Percentiles rank a stretch among this genome's conserved stretches.
Conservation (phyloP, 2,797 vertebrate genomes). For the Oryzias sinensis region DNA sequence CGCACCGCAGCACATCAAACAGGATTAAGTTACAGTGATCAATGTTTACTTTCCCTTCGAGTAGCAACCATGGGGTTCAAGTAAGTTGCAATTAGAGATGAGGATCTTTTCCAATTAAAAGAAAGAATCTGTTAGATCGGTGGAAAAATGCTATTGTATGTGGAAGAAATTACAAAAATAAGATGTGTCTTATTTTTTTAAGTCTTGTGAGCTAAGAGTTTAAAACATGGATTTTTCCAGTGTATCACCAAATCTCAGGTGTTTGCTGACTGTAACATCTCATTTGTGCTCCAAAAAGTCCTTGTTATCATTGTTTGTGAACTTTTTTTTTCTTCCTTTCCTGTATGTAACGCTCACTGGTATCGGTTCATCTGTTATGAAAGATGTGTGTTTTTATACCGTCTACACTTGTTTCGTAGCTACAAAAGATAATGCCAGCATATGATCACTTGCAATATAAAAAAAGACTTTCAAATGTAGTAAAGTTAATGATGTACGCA, state of each 20-base stretch:
- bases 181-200: too few species aligned
- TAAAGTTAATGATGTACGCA: too few species aligned
- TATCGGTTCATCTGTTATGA: conserved; percentile 6
- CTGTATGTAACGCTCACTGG: conserved; percentile 27
- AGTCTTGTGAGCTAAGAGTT: conserved; percentile 5
- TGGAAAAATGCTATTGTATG: conserved; percentile 2
- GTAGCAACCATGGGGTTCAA: conserved; percentile 62
- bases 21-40: conserved; percentile 55
- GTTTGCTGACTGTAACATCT: not conserved
- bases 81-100: conserved; percentile 54
- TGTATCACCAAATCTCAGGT: conserved; percentile 1
- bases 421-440: too few species aligned
- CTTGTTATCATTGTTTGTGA: conserved; percentile 1
- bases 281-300: not conserved
- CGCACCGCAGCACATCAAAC: conserved; percentile 29
- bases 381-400: not conserved
- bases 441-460: too few species aligned
- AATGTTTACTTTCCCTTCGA: conserved; percentile 20
- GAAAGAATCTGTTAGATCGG: not conserved
- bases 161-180: conserved; percentile 11
- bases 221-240: conserved; percentile 37
- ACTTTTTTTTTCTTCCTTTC: conserved; percentile 38
- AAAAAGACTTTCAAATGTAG: too few species aligned
- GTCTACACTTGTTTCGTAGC: too few species aligned
- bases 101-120: conserved; percentile 5